These are phyloP conservation scores for Papilio xuthus DNA, from an alignment of 1,140 invertebrate genomes.

Conservation along the genomic window DNA sequence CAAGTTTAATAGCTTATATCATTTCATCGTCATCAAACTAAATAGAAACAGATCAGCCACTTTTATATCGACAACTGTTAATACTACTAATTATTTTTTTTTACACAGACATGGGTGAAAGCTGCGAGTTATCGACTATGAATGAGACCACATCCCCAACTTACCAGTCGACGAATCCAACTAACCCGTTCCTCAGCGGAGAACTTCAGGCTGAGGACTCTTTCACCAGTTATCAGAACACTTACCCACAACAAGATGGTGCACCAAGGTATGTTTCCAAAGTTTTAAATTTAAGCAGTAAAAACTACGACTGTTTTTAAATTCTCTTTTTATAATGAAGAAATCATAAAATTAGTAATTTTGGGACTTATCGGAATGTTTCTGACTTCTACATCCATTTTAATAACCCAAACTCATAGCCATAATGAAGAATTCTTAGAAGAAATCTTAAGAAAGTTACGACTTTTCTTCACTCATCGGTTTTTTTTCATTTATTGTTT, in stretches of 20 bases:
- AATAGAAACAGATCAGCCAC: neutral
- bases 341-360: no score
- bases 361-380: no score
- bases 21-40: neutral
- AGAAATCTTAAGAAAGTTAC: neutral
- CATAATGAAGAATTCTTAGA: no score
- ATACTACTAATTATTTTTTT: neutral
- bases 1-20: no score
- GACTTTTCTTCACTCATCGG: neutral
- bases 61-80: neutral
- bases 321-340: no score
- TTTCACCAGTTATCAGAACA: slow-evolving; percentile 80
- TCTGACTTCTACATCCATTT: no score
- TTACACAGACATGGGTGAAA: slow-evolving; percentile 76
- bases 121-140: slow-evolving; percentile 79
- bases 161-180: slow-evolving; percentile 80
- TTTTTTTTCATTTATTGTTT: neutral
- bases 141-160: slow-evolving; percentile 74
- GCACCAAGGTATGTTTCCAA: slow-evolving; percentile 62
- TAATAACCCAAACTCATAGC: no score
- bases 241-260: slow-evolving; percentile 76
- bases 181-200: slow-evolving; percentile 77
- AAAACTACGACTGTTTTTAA: no score
- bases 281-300: neutral
- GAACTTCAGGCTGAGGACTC: slow-evolving; percentile 79